Evolutionary conservation across 1,140 invertebrate species (phyloP), one percentile per base, ranked within the genome.

Genomic region (Condylostylus longicornis): DNA sequence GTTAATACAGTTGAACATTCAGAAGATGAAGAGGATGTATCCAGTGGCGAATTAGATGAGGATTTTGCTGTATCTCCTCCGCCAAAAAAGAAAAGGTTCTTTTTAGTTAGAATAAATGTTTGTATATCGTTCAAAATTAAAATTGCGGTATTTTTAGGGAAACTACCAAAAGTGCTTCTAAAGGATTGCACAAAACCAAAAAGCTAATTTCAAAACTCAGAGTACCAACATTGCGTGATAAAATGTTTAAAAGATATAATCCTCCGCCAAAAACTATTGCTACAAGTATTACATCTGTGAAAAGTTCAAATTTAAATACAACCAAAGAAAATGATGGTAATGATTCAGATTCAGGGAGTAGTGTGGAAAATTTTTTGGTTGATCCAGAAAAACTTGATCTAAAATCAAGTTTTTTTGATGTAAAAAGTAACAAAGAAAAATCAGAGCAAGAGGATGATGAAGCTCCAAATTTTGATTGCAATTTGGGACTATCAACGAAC

Each of bases 311-410:
- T 29, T 41, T 34, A 29, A 29, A 33, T 18, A 46, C 43, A 42
- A 46, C 47, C 36, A 37, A 47, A 13, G 35, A 36, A 25, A 30
- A 32, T 27, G 45, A 51, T 32, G 42, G 37, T 20, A 32, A 27
- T 18, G 46, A 34, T 40, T 18, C 54, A 40, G 56, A 58, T 41
- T 59, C 53, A 17, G 33, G 29, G 2, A 35, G 38, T 18, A 59
- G 57, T 39, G 53, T 52, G 7, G 57, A 59, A 10, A 50, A 59
- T 25, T 54, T 58, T 48, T 36, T 60, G 23, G 56, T 60, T 3
- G 48, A 60, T 47, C 56, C 57, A n/a, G 46, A 48, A 27, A 47
- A 60, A 20, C 25, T 60, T 13, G 57, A 60, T 44, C 35, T 60
- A 18, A 43, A 46, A n/a, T 60, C 57, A 8, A 52, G 42, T 42